Evolutionary conservation across 1,140 invertebrate species (phyloP).

Genomic region (Drosophila ogumai): DNA sequence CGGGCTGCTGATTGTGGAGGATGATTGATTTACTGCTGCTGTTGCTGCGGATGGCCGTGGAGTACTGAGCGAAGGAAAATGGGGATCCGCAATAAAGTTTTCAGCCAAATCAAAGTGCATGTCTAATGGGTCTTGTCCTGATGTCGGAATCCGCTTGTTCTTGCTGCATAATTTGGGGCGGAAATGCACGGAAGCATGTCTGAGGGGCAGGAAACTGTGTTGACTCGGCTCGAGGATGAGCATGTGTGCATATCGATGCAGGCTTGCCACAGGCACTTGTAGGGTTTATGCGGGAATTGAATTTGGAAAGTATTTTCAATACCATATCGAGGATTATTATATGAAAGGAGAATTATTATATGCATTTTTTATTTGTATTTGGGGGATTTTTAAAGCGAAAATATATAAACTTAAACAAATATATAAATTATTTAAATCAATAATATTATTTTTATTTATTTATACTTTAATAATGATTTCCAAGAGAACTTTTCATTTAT

Average conservation of each 20-base stretch:
- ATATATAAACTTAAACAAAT: background rate
- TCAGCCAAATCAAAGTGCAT: constrained; percentile 72
- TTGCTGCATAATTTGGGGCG: constrained; percentile 75
- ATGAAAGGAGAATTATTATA: no score
- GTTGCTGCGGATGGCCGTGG: background rate
- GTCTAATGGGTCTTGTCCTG: constrained; percentile 69
- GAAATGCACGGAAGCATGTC: constrained; percentile 60
- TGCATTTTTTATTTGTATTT: background rate
- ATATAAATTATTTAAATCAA: background rate
- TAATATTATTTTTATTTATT: background rate
- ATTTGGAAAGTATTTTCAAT: background rate
- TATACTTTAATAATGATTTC: background rate
- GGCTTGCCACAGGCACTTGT: background rate
- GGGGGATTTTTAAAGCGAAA: background rate
- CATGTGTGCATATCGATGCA: constrained; percentile 25
- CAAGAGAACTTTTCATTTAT: background rate
- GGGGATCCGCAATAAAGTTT: constrained; percentile 66
- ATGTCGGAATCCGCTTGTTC: constrained; percentile 54
- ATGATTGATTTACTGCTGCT: constrained; percentile 66
- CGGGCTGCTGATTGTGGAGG: constrained; percentile 37
- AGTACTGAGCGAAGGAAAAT: constrained; percentile 22
- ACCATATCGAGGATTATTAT: background rate
- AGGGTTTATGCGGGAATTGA: constrained; percentile 37
- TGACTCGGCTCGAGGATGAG: constrained; percentile 39
- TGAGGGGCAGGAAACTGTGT: constrained; percentile 59